Base-by-base conservation (phyloP, 2,888 invertebrate genomes). In the Mythimna vitellina region DNA sequence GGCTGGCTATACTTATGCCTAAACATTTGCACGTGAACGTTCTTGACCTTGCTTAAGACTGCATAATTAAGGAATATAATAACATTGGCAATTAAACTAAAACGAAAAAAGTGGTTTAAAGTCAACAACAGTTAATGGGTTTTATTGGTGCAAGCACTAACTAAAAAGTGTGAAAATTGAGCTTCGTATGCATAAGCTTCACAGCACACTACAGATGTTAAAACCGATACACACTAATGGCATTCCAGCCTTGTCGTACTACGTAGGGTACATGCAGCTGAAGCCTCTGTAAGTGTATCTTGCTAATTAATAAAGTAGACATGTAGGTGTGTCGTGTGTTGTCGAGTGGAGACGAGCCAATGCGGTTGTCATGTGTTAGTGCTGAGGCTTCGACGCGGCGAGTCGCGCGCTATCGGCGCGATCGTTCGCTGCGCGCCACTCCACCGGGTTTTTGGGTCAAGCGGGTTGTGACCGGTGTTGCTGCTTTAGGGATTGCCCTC, bases 401-500 rank as follows among this genome's bases (percentile, higher is more conserved):
- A 83, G 87, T 87, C 92, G 90, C 92, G 89, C 88, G 88, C 91
- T 94, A 95, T 95, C 95, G 90, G 89, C 83, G 86, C 92, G 93
- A 94, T 94, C 95, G 92, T 84, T 84, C 87, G 85, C 86, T 86
- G 71, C 84, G 82, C 87, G 82, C 88, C 88, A 89, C 93, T 92
- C 87, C 86, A 90, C 76, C 83, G 80, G 84, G 90, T 94, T 94
- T 94, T 91, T 95, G 93, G 95, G 95, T 95, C 95, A 95, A 95
- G 95, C 93, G 87, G 90, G 87, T 82, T 90, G 91, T 87, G 89
- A 90, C 91, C 89, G 86, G 85, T 85, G 87, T 74, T 87, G 88
- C 89, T 89, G 88, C 89, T 85, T 88, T 84, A 80, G 82, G 82
- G 81, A 86, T 86, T 85, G 82, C 85, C 86, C 81, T 83, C 87